A percentile compares a stretch with the other conserved stretches of the same genome.
These are phyloP conservation scores for Natrix natrix DNA, from an alignment of 2,797 vertebrate species.

Conservation along the genomic window DNA sequence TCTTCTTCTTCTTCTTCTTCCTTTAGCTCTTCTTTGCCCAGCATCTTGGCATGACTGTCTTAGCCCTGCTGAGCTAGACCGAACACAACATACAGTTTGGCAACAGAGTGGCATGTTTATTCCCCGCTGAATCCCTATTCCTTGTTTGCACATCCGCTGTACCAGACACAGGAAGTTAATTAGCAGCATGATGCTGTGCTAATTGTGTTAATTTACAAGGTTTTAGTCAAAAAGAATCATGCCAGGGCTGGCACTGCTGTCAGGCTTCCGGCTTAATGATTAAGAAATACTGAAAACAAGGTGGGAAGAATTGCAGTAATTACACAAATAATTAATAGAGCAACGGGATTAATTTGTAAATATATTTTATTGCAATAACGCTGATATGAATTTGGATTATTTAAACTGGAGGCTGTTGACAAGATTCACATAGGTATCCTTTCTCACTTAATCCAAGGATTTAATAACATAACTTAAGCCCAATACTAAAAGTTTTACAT, in stretches of 20 bases:
- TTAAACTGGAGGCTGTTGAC: slow-evolving; percentile 13
- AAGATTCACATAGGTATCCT: slow-evolving; percentile 49
- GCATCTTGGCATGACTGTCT: slow-evolving; percentile 74
- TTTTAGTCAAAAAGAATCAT: slow-evolving; percentile 96
- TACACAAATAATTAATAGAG: slow-evolving; percentile 83
- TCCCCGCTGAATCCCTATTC: slow-evolving; percentile 84
- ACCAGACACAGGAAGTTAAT: slow-evolving; percentile 92
- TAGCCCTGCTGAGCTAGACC: slow-evolving; percentile 72
- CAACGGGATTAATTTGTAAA: slow-evolving; percentile 80
- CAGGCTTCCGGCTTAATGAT: slow-evolving; percentile 90
- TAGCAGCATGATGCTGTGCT: slow-evolving; percentile 96
- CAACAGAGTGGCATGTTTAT: slow-evolving; percentile 85
- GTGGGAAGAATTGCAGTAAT: slow-evolving; percentile 82
- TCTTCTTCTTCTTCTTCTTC: slow-evolving; percentile 38
- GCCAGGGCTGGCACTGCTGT: slow-evolving; percentile 88
- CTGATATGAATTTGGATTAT: slow-evolving; percentile 73
- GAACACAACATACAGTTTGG: slow-evolving; percentile 77
- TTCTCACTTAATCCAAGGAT: slow-evolving; percentile 63
- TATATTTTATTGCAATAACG: slow-evolving; percentile 75
- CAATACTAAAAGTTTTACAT: slow-evolving; percentile 47
- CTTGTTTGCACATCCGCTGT: slow-evolving; percentile 85
- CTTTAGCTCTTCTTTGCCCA: slow-evolving; percentile 70
- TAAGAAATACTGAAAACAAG: slow-evolving; percentile 87
- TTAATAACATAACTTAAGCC: slow-evolving; percentile 49
- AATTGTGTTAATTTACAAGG: slow-evolving; percentile 99